Evolutionary conservation across 2,113 vertebrate genomes (phyloP).

Genomic region (Archocentrus centrarchus): DNA sequence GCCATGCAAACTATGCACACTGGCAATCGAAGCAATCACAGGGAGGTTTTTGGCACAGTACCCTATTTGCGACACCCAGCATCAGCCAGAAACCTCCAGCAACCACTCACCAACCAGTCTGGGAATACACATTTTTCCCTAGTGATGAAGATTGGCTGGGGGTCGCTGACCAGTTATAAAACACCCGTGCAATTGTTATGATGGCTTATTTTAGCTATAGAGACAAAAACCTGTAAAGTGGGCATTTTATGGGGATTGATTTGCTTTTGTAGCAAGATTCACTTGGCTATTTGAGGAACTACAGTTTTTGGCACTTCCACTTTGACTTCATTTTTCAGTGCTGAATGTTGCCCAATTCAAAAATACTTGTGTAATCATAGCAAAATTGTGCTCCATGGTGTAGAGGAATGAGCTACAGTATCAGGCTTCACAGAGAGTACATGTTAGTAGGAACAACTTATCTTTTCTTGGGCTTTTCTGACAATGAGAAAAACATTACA

Average conservation of each 20-base stretch:
- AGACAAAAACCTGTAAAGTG: neutral
- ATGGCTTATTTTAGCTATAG: neutral
- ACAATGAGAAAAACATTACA: neutral
- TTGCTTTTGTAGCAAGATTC: neutral
- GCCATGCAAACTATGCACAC: too few relatives aligned
- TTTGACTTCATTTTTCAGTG: neutral
- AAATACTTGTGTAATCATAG: neutral
- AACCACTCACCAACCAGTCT: too few relatives aligned
- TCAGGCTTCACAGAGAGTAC: neutral
- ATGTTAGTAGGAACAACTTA: neutral
- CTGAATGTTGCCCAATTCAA: neutral
- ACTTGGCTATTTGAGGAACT: constrained; percentile 2
- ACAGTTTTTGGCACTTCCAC: neutral
- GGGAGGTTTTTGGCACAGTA: too few relatives aligned
- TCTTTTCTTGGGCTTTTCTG: neutral
- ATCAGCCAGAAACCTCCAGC: too few relatives aligned
- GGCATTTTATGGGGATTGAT: neutral
- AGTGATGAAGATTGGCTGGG: too few relatives aligned
- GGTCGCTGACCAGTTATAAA: too few relatives aligned
- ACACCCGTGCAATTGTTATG: neutral
- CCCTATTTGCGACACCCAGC: too few relatives aligned
- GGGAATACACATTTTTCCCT: too few relatives aligned
- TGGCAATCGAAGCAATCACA: too few relatives aligned
- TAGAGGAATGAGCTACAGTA: neutral
- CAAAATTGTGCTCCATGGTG: neutral